Conservation (phyloP, 1,140 invertebrate species). For the Eueides isabella region DNA sequence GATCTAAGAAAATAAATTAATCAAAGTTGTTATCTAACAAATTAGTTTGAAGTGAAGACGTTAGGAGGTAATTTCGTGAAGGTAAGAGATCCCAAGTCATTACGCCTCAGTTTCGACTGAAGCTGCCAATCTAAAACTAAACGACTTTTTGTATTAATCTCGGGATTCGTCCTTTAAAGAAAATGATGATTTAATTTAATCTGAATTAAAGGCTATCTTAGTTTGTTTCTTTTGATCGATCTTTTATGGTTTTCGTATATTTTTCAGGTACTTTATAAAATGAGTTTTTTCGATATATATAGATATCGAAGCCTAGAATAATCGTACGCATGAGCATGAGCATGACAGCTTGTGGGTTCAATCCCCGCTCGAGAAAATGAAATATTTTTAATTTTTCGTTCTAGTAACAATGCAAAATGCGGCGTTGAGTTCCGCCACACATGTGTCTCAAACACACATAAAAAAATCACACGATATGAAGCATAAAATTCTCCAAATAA, state of each 20-base stretch:
- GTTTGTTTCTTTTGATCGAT: neutral
- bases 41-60: slow-evolving; percentile 10
- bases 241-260: neutral
- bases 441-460: no score
- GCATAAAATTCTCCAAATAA: no score
- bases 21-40: slow-evolving; percentile 6
- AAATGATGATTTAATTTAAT: slow-evolving; percentile 2
- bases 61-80: slow-evolving; percentile 9
- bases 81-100: slow-evolving; percentile 17
- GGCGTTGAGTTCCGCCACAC: no score
- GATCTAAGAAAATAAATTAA: neutral
- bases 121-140: slow-evolving; percentile 8
- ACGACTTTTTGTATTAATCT: slow-evolving; percentile 8
- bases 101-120: neutral
- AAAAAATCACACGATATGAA: no score
- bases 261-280: neutral
- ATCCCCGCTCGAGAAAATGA: no score
- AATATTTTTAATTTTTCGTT: no score
- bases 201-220: neutral
- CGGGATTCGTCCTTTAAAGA: neutral
- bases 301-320: no score
- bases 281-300: no score
- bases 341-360: no score
- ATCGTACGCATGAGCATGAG: no score
- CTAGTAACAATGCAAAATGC: no score